Base-by-base conservation (phyloP, 2,113 vertebrate genomes). In the Centropus unirufus region DNA sequence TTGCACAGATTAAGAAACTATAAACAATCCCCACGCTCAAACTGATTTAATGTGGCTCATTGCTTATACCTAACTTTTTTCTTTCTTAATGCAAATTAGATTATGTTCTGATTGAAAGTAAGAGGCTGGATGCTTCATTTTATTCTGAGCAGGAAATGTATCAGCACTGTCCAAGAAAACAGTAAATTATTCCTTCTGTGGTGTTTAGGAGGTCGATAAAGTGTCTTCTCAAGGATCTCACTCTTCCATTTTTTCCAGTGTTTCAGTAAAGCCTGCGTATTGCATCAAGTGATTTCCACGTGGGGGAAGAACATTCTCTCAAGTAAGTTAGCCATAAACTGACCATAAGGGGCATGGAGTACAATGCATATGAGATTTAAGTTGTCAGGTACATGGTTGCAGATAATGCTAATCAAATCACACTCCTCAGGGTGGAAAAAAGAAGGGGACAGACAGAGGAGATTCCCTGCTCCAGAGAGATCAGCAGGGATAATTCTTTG, bases 321-420 rank as follows among this genome's bases (percentile, higher is more conserved):
- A 26, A 27, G 6, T 29, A 39, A 46, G 24, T 73, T 83, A 87
- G 62, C 77, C 32, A 64, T 63, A 73, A 87, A 58, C 54, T 89
- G 84, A 46, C 36, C 62, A 51, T 30, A 7, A 92, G 89, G 74
- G n/a, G 24, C 30, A 39, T 4, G 63, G 42, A 92, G 51, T n/a
- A 55, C 59, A 18, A 26, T 8, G 54, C 55, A 63, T 14, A 39
- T 20, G 89, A 77, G 91, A 44, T 73, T 85, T 72, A 32, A 84
- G 61, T 24, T 94, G 67, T 83, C 89, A 90, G 91, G 67, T 70
- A 59, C 55, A 14, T 42, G 78, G 59, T 17, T 85, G 67, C 78
- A 55, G 42, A 47, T 85, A 55, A 51, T 68, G 62, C 49, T 76
- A 34, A 90, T 63, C 72, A 74, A 83, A 87, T 87, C 77, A 6